Evolutionary conservation across 1,140 invertebrate genomes (phyloP).

Genomic region (Megalopta genalis): DNA sequence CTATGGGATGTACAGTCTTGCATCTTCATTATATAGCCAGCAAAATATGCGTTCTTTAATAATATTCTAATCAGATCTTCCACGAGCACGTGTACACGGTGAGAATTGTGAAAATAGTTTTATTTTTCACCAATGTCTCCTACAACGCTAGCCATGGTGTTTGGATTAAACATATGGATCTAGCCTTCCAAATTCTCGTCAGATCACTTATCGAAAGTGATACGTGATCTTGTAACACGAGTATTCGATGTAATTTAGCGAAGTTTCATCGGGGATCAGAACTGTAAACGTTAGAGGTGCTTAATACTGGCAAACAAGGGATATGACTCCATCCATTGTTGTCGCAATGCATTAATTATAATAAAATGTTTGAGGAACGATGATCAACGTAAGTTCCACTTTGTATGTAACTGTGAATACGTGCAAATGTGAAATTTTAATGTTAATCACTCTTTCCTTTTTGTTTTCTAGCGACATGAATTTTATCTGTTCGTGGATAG

Average conservation of each 20-base stretch:
- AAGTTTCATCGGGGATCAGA: background rate
- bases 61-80: background rate
- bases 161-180: background rate
- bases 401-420: constrained; percentile 17
- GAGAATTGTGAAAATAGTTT: background rate
- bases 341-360: constrained; percentile 46
- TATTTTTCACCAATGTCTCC: background rate
- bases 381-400: constrained; percentile 10
- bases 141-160: background rate
- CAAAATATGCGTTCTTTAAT: constrained; percentile 80
- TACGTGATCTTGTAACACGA: constrained; percentile 37
- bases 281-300: background rate
- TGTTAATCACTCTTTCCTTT: background rate
- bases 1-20: constrained; percentile 86
- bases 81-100: background rate
- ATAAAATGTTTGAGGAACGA: constrained; percentile 21
- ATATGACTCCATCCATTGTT: constrained; percentile 22
- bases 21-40: constrained; percentile 86
- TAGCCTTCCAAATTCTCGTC: background rate
- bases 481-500: constrained; percentile 28
- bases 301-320: constrained; percentile 3
- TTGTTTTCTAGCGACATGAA: constrained; percentile 12
- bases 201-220: background rate
- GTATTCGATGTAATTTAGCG: constrained; percentile 27
- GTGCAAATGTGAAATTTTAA: constrained; percentile 11